Percentiles rank a stretch among this genome's conserved stretches.
These are phyloP conservation scores for Clarias platycephalus DNA, from an alignment of 2,797 vertebrate genomes.

Conservation along the genomic window DNA sequence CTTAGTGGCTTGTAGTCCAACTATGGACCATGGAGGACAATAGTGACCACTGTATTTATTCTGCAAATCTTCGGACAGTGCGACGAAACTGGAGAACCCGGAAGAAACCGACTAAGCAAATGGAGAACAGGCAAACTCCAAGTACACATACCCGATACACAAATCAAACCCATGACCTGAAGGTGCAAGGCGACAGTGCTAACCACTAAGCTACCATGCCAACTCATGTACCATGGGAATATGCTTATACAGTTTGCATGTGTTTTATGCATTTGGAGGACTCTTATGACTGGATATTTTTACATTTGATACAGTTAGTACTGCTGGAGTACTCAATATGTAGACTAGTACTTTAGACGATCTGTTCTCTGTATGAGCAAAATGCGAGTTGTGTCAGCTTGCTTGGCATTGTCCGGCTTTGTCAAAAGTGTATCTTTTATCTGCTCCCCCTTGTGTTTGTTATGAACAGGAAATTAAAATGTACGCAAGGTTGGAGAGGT, in stretches of 20 bases:
- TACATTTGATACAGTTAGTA: neutral
- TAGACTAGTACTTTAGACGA: neutral
- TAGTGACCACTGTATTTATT: too few relatives aligned
- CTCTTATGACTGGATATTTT: neutral
- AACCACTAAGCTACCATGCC: too few relatives aligned
- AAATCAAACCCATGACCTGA: too few relatives aligned
- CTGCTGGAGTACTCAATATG: neutral
- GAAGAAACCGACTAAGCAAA: too few relatives aligned
- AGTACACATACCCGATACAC: too few relatives aligned
- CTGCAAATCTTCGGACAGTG: too few relatives aligned
- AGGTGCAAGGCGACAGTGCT: too few relatives aligned
- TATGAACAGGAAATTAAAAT: neutral
- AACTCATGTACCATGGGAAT: neutral
- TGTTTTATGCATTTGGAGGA: neutral
- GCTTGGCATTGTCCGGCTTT: neutral
- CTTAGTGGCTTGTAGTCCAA: too few relatives aligned
- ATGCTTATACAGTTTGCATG: neutral
- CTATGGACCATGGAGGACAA: too few relatives aligned
- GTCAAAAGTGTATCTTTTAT: constrained; percentile 1
- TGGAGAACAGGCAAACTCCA: too few relatives aligned
- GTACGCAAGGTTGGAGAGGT: neutral
- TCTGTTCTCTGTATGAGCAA: neutral
- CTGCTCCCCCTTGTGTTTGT: neutral
- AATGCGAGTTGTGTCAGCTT: neutral
- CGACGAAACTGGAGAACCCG: too few relatives aligned